Evolutionary conservation across 2,797 vertebrate genomes (phyloP), one percentile per base, ranked within the genome.

Genomic region (Neostethus bicornis): DNA sequence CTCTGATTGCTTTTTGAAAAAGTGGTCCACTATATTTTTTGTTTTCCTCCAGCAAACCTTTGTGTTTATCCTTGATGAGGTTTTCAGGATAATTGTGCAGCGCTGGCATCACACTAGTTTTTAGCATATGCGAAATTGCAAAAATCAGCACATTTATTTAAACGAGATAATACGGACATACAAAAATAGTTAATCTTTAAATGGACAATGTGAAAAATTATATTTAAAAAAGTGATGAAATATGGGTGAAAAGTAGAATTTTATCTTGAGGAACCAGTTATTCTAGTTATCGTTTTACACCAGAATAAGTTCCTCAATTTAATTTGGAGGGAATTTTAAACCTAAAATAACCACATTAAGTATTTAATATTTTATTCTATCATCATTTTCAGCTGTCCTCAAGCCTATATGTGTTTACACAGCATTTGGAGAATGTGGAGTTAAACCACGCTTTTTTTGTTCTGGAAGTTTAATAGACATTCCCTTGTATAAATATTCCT

Each of bases 1-100:
- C 65, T 56, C 59, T 60, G 60, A 87, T 86, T 77, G 66, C 66
- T 86, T 80, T 81, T 65, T 69, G 67, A 50, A 45, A 20, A 80
- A 77, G 59, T 58, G 56, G 58, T 56, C 52, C 48, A 43, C 72
- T 42, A 61, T 59, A 51, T 80, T 79, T 77, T 79, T 77, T 34
- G 50, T 42, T 28, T 72, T 72, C 69, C 59, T 46, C 56, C 12
- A 49, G 38, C 26, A 59, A 71, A 46, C 31, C 39, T 39, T 14
- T 32, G 49, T 53, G 64, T 63, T 11, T 34, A 61, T 59, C 62
- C 20, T 73, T 73, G 31, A 77, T 70, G 17, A 65, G 10, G 34
- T 7, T 49, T 53, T 53, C 23, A 28, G 34, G 29, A 43, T 6
- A 0, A 8, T 46, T 53, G 17, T 24, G 38, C 31, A 51, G 5